phyloP scores from a whole-genome alignment of 2,113 vertebrate genomes.

The Pollachius pollachius region DNA sequence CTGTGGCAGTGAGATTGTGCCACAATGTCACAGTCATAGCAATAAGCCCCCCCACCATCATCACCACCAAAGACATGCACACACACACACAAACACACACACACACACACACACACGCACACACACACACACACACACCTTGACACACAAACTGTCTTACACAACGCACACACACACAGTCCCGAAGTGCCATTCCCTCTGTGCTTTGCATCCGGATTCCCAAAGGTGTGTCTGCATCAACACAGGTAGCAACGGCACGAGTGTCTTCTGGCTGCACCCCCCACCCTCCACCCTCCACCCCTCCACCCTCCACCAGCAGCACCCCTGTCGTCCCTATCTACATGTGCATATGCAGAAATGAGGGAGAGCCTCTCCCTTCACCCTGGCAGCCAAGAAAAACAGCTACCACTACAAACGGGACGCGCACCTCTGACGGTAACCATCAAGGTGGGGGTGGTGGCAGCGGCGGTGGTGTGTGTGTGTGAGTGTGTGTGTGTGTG shows the following conservation, averaged over 20 bases:
- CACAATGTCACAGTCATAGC: too few relatives aligned
- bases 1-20: too few relatives aligned
- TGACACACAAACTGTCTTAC: slow-evolving; percentile 22
- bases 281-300: not conserved
- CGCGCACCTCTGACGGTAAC: slow-evolving; percentile 74
- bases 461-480: too few relatives aligned
- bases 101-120: slow-evolving; percentile 7
- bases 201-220: slow-evolving; percentile 43
- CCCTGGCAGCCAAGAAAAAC: slow-evolving; percentile 68
- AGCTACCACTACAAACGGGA: slow-evolving; percentile 74
- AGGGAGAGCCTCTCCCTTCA: slow-evolving; percentile 59
- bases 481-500: too few relatives aligned
- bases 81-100: too few relatives aligned
- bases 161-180: not conserved
- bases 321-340: slow-evolving; percentile 40
- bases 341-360: slow-evolving; percentile 80
- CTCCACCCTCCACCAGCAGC: slow-evolving; percentile 5
- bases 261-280: not conserved
- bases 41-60: too few relatives aligned
- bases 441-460: slow-evolving; percentile 77
- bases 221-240: slow-evolving; percentile 64
- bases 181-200: not conserved
- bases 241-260: slow-evolving; percentile 49
- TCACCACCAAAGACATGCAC: slow-evolving; percentile 8
- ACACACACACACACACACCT: slow-evolving; percentile 10